phyloP scores from a whole-genome alignment of 2,797 vertebrate genomes.

The Labeo calbasu region DNA sequence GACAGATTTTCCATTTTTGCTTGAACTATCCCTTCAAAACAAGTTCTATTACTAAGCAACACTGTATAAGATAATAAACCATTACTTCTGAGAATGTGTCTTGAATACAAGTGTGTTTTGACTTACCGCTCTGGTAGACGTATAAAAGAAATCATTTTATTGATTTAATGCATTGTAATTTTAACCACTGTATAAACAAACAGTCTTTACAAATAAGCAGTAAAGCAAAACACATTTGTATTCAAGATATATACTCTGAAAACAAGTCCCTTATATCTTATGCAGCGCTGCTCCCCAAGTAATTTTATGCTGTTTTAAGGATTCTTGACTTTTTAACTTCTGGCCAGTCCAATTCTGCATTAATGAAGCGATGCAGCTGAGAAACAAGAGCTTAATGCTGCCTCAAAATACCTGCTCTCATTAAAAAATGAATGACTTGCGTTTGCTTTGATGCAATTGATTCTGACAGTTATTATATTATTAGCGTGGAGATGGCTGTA shows the following conservation, averaged over 20 bases:
- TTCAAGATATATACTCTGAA: background rate
- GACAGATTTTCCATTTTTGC: too few relatives aligned
- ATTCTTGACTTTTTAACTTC: background rate
- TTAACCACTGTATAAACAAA: background rate
- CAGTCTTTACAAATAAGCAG: background rate
- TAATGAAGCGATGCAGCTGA: background rate
- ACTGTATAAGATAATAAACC: background rate
- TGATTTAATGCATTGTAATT: background rate
- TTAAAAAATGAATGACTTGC: background rate
- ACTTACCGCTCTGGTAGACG: too few relatives aligned
- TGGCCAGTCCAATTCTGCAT: background rate
- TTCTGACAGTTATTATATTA: background rate
- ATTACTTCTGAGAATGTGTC: background rate
- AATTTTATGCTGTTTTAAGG: background rate
- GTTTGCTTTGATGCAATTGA: background rate
- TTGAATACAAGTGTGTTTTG: background rate
- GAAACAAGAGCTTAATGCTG: background rate
- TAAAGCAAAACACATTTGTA: background rate
- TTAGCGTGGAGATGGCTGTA: background rate
- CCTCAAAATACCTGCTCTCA: background rate
- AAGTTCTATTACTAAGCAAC: background rate
- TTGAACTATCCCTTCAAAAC: background rate
- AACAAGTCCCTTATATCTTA: background rate
- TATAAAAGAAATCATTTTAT: background rate
- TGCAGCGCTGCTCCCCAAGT: background rate